These are phyloP conservation scores for Petrophora chlorosata DNA, from an alignment of 2,888 invertebrate species.

Conservation along the genomic window DNA sequence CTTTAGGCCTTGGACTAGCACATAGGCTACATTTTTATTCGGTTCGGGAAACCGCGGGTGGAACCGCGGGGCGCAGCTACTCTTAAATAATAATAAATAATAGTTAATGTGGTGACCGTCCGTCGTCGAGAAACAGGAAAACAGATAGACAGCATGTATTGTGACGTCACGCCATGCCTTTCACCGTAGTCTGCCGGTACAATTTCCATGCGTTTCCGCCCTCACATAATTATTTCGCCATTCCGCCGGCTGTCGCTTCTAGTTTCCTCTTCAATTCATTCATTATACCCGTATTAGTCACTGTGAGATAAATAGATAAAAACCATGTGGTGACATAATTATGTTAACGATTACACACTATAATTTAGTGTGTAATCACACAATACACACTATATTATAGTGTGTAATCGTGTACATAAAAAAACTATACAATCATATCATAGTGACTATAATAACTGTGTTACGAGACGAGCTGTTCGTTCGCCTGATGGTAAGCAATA, in stretches of 20 bases:
- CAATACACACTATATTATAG: too few relatives aligned
- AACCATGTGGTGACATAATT: too few relatives aligned
- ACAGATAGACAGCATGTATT: constrained; percentile 2
- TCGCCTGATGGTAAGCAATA: too few relatives aligned
- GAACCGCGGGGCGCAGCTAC: not conserved
- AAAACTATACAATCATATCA: too few relatives aligned
- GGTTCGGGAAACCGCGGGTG: too few relatives aligned
- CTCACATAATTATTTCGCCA: constrained; percentile 30
- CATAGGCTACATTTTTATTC: too few relatives aligned
- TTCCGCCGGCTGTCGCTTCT: constrained; percentile 30
- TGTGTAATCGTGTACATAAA: too few relatives aligned
- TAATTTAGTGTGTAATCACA: too few relatives aligned
- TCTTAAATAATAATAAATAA: not conserved
- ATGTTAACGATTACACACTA: too few relatives aligned
- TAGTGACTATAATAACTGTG: too few relatives aligned
- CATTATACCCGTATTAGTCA: constrained; percentile 15
- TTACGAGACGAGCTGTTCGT: too few relatives aligned
- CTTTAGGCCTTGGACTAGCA: too few relatives aligned
- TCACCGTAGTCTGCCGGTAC: constrained; percentile 13
- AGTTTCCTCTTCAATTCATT: constrained; percentile 31
- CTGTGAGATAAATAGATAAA: constrained; percentile 4
- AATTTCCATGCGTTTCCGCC: constrained; percentile 32
- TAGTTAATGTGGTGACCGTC: not conserved
- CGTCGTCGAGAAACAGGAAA: constrained; percentile 9
- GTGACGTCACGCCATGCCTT: not conserved